A percentile compares a stretch with the other conserved stretches of the same genome.
phyloP scores from a whole-genome alignment of 2,888 invertebrate species.

The Brachyptera risi region DNA sequence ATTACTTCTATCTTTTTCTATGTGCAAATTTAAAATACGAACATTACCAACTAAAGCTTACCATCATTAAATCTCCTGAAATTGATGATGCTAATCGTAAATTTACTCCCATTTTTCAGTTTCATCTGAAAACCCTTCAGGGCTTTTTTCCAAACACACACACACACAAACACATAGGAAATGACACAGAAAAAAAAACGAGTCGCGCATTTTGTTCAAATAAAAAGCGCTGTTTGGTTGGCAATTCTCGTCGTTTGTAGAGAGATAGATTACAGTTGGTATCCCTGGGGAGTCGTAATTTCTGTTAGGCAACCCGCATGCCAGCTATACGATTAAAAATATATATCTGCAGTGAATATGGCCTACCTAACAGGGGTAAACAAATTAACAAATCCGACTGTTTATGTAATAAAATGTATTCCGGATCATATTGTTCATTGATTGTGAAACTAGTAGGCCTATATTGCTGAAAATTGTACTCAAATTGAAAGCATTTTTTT shows the following conservation, averaged over 20 bases:
- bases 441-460: too few species aligned
- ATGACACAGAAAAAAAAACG: not conserved
- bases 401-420: too few species aligned
- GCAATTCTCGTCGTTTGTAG: constrained; percentile 7
- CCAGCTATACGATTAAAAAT: constrained; percentile 15
- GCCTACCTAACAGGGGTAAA: constrained; percentile 8
- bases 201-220: not conserved
- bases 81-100: constrained; percentile 1
- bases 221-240: constrained; percentile 11
- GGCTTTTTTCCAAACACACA: not conserved
- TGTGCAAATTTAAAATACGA: too few species aligned
- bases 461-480: too few species aligned
- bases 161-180: not conserved
- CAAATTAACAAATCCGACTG: too few species aligned
- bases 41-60: too few species aligned
- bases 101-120: not conserved
- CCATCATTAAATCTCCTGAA: not conserved
- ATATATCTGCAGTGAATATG: constrained; percentile 14
- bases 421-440: too few species aligned
- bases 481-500: too few species aligned
- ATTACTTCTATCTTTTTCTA: too few species aligned
- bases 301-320: constrained; percentile 19
- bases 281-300: constrained; percentile 14
- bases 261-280: constrained; percentile 20
- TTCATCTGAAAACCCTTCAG: not conserved